Evolutionary conservation across 2,113 vertebrate species (phyloP).

Genomic region (Anser brachyrhynchus): DNA sequence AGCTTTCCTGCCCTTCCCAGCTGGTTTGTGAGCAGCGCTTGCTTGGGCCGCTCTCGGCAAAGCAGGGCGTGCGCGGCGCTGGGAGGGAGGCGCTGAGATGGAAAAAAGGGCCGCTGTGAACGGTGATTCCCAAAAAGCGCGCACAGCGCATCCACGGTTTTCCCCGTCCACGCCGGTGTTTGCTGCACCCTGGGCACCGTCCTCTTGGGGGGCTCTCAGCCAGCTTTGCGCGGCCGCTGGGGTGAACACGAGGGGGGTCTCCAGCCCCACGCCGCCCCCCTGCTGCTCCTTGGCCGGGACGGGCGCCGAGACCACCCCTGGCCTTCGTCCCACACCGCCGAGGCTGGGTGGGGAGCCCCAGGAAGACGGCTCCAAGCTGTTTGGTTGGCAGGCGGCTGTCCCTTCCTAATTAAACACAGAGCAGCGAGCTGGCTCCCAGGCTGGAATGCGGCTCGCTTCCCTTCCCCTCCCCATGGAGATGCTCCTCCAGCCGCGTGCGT

Average conservation of each 20-base stretch:
- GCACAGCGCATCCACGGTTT: accelerated
- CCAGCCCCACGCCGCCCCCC: not conserved
- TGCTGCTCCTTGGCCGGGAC: too few relatives aligned
- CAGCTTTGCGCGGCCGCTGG: too few relatives aligned
- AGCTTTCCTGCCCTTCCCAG: not conserved
- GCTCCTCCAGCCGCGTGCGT: not conserved
- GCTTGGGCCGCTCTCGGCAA: not conserved
- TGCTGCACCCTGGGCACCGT: too few relatives aligned
- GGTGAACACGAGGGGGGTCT: not conserved
- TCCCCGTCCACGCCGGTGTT: too few relatives aligned
- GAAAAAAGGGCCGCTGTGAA: accelerated
- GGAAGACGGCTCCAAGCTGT: accelerated
- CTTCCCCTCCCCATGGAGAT: not conserved
- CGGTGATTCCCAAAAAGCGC: not conserved
- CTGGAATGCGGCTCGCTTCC: not conserved
- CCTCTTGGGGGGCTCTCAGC: accelerated
- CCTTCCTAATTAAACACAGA: not conserved
- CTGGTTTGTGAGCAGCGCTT: not conserved
- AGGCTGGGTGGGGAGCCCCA: too few relatives aligned
- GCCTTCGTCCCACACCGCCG: not conserved
- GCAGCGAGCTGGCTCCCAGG: not conserved
- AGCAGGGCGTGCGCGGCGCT: not conserved
- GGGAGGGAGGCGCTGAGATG: not conserved
- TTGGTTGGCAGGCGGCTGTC: not conserved
- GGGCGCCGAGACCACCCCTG: not conserved